A percentile compares a stretch with the other conserved stretches of the same genome.
phyloP scores from a whole-genome alignment of 2,113 vertebrate species.

The Rhadina sibilatrix region DNA sequence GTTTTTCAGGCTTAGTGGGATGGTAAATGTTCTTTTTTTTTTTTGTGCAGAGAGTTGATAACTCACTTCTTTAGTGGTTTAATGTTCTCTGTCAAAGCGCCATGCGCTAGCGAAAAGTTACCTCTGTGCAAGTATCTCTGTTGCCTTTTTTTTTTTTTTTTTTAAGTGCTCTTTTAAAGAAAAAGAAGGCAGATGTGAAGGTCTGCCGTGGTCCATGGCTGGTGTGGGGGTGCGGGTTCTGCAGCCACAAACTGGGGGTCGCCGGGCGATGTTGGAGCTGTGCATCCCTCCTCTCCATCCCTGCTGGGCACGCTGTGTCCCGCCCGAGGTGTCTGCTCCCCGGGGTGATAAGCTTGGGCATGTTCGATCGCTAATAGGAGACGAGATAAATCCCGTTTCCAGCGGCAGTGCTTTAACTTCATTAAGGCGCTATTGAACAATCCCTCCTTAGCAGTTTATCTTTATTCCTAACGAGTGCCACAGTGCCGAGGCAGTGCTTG shows the following conservation, averaged over 20 bases:
- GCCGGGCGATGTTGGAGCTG: accelerated
- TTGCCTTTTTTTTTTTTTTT: no score
- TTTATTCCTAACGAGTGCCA: not conserved
- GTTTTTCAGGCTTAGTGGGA: not conserved
- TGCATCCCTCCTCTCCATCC: not conserved
- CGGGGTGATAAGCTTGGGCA: not conserved
- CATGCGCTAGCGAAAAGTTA: not conserved
- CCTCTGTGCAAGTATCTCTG: accelerated
- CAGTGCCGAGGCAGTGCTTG: not conserved
- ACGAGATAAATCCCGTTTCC: not conserved
- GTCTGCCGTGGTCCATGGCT: accelerated
- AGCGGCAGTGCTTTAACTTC: not conserved
- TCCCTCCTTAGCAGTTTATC: conserved; percentile 5
- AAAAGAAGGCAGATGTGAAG: accelerated
- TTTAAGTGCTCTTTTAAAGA: not conserved
- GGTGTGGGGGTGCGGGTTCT: accelerated
- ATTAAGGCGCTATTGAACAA: not conserved
- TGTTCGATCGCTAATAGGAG: not conserved
- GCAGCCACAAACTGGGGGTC: accelerated
- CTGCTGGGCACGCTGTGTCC: not conserved
- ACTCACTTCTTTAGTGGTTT: not conserved
- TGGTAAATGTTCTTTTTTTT: not conserved
- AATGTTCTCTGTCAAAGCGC: not conserved
- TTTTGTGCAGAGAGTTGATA: not conserved
- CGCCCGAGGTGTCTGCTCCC: not conserved